A percentile compares a stretch with the other conserved stretches of the same genome.
These are phyloP conservation scores for Lampris incognitus DNA, from an alignment of 2,113 vertebrate genomes.

Conservation along the genomic window DNA sequence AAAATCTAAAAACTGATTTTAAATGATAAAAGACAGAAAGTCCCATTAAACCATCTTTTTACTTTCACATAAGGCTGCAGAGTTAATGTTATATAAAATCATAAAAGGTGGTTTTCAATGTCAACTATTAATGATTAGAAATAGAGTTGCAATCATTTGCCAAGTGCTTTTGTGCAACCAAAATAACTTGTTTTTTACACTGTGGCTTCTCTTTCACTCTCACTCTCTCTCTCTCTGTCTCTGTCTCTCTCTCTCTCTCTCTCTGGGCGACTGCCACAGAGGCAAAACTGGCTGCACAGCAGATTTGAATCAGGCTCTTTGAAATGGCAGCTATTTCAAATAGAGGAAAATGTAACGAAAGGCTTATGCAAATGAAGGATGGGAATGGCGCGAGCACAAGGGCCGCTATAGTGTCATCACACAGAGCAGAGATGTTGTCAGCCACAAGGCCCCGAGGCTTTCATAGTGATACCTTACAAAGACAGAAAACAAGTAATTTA, in stretches of 20 bases:
- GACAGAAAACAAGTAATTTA: slow-evolving; percentile 3
- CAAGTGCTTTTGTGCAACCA: too few relatives aligned
- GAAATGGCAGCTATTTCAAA: slow-evolving; percentile 53
- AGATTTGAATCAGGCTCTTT: slow-evolving; percentile 57
- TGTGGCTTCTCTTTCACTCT: slow-evolving; percentile 8
- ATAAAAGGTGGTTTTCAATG: too few relatives aligned
- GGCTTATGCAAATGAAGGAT: slow-evolving; percentile 57
- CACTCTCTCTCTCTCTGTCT: too few relatives aligned
- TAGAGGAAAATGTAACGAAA: slow-evolving; percentile 44
- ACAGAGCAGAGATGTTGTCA: slow-evolving; percentile 31
- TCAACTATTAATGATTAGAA: too few relatives aligned
- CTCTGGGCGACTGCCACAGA: slow-evolving; percentile 16
- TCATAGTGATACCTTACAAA: slow-evolving; percentile 6
- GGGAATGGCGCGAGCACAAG: slow-evolving; percentile 22
- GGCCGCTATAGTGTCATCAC: slow-evolving; percentile 10
- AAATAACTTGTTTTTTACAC: slow-evolving; percentile 12
- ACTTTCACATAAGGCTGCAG: too few relatives aligned
- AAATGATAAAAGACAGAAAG: too few relatives aligned
- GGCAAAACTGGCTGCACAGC: slow-evolving; percentile 37
- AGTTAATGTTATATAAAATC: too few relatives aligned
- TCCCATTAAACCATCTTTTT: too few relatives aligned
- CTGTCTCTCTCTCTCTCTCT: neutral
- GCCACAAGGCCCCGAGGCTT: slow-evolving; percentile 2
- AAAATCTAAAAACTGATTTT: too few relatives aligned
- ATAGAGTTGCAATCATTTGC: too few relatives aligned